Percentiles rank a stretch among this genome's conserved stretches.
Conservation (phyloP, 2,888 invertebrate genomes). For the Uloborus plumipes region DNA sequence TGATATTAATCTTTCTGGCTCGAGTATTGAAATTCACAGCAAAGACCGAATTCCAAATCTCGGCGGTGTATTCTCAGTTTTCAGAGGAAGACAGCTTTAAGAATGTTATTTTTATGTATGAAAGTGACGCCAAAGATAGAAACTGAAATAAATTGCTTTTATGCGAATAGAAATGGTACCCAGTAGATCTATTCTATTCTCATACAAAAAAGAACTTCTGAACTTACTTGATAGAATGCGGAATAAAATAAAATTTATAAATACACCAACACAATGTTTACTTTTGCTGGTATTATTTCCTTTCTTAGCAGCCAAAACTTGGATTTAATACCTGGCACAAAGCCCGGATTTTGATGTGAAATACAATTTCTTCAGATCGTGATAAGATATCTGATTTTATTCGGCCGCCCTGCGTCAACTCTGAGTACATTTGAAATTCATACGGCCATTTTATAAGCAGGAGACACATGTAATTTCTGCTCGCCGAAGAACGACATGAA, state of each 20-base stretch:
- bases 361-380: too few relatives aligned
- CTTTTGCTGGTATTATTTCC: slow-evolving; percentile 14
- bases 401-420: too few relatives aligned
- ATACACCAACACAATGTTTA: slow-evolving; percentile 24
- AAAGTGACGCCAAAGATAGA: slow-evolving; percentile 35
- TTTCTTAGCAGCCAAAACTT: slow-evolving; percentile 10
- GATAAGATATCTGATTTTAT: too few relatives aligned
- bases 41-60: slow-evolving; percentile 43
- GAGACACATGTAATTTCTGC: too few relatives aligned
- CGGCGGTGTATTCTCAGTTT: slow-evolving; percentile 15
- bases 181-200: slow-evolving; percentile 38
- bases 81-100: slow-evolving; percentile 24
- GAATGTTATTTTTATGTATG: slow-evolving; percentile 46
- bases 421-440: too few relatives aligned
- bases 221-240: slow-evolving; percentile 47
- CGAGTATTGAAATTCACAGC: slow-evolving; percentile 32
- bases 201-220: slow-evolving; percentile 39
- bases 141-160: slow-evolving; percentile 53
- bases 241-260: slow-evolving; percentile 40
- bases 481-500: too few relatives aligned
- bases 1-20: slow-evolving; percentile 42
- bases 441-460: too few relatives aligned
- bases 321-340: slow-evolving; percentile 43
- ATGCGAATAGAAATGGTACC: slow-evolving; percentile 37
- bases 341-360: slow-evolving; percentile 24